Percentiles rank a stretch among this genome's conserved stretches.
These are phyloP conservation scores for Aegotheles bennettii DNA, from an alignment of 2,113 vertebrate genomes.

Conservation along the genomic window DNA sequence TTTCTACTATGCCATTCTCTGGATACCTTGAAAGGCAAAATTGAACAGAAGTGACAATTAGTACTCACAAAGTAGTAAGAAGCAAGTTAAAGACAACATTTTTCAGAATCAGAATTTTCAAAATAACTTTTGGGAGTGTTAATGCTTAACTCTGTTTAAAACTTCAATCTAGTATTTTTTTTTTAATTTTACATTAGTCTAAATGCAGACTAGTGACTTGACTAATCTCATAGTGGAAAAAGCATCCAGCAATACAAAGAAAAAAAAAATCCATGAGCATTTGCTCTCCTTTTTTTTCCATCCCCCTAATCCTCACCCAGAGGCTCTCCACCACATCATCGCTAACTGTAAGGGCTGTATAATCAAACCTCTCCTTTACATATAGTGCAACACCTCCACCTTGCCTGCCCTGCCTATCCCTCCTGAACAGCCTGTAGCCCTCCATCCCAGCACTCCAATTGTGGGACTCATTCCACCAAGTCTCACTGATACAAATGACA, in stretches of 20 bases:
- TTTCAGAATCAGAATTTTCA: background rate
- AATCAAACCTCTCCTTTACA: too few relatives aligned
- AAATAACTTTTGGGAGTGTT: background rate
- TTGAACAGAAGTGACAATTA: constrained; percentile 18
- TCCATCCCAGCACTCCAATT: too few relatives aligned
- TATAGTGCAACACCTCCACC: too few relatives aligned
- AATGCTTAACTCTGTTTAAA: background rate
- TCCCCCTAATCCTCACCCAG: too few relatives aligned
- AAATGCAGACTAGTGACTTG: background rate
- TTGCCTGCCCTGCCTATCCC: too few relatives aligned
- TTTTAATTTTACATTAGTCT: background rate
- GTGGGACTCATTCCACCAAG: too few relatives aligned
- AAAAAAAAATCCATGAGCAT: background rate
- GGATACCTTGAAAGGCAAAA: constrained; percentile 82
- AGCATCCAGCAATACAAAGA: background rate
- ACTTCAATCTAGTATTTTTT: background rate
- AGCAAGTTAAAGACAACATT: background rate
- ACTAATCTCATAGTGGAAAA: background rate
- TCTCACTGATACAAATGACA: too few relatives aligned
- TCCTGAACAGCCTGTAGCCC: too few relatives aligned
- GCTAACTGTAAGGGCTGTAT: too few relatives aligned
- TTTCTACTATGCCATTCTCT: constrained; percentile 88
- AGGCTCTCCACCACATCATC: too few relatives aligned
- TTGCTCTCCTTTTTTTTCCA: too few relatives aligned
- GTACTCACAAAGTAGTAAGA: background rate